These are phyloP conservation scores for Bhutanitis thaidina DNA, from an alignment of 2,888 invertebrate species.

Conservation along the genomic window DNA sequence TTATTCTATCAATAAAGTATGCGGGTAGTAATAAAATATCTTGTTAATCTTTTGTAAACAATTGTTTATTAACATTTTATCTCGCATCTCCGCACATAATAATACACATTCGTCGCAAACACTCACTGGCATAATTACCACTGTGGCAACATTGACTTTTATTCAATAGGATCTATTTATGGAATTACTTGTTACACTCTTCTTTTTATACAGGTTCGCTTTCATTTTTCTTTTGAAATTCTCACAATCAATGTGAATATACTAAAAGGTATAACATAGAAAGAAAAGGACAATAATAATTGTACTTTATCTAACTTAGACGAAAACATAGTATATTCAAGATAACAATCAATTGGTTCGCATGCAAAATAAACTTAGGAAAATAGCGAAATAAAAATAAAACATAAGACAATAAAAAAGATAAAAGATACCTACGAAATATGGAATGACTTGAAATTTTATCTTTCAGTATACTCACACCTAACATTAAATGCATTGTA, in stretches of 20 bases:
- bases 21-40: constrained; percentile 48
- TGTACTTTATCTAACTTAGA: constrained; percentile 49
- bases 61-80: constrained; percentile 81
- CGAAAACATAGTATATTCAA: constrained; percentile 40
- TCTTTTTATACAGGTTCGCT: constrained; percentile 50
- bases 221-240: constrained; percentile 77
- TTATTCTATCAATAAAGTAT: constrained; percentile 15
- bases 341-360: constrained; percentile 45
- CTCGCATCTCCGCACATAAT: constrained; percentile 69
- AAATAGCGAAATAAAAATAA: constrained; percentile 59
- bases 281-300: constrained; percentile 37
- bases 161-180: constrained; percentile 65
- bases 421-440: constrained; percentile 51
- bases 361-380: constrained; percentile 67
- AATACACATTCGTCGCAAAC: constrained; percentile 66
- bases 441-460: constrained; percentile 74
- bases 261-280: constrained; percentile 52
- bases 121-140: constrained; percentile 63
- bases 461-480: constrained; percentile 75
- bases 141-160: constrained; percentile 62
- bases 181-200: constrained; percentile 60
- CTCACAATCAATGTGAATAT: constrained; percentile 63
- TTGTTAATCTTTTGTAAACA: constrained; percentile 78
- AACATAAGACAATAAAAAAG: constrained; percentile 41
- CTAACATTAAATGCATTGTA: constrained; percentile 56